Percentiles rank a stretch among this genome's conserved stretches.
Conservation (phyloP, 2,888 invertebrate genomes). For the Idaea dimidiata region DNA sequence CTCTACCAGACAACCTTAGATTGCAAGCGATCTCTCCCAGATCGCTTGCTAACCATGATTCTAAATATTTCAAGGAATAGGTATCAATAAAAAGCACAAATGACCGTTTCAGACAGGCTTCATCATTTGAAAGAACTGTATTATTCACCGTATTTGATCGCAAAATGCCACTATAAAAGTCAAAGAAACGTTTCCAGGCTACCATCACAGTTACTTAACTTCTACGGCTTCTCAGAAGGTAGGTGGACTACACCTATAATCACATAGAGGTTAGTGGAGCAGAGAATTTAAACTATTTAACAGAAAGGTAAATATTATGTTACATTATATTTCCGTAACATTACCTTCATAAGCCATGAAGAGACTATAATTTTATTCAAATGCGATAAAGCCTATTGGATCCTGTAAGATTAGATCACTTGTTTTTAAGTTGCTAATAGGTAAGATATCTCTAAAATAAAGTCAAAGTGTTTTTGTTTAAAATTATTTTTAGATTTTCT, state of each 20-base stretch:
- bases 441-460: no score
- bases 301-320: background rate
- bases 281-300: constrained; percentile 14
- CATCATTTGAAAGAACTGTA: constrained; percentile 86
- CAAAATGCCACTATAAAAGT: constrained; percentile 94
- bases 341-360: no score
- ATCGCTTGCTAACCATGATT: no score
- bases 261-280: constrained; percentile 42
- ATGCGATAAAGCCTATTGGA: no score
- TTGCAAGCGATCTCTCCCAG: no score
- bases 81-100: constrained; percentile 72
- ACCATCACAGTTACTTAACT: constrained; percentile 87
- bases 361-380: no score
- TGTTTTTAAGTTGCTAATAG: no score
- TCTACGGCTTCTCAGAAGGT: constrained; percentile 91
- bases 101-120: constrained; percentile 84
- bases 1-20: no score
- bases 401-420: no score
- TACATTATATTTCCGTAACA: background rate
- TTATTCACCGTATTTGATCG: constrained; percentile 89
- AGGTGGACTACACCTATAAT: constrained; percentile 86
- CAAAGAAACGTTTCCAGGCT: constrained; percentile 84
- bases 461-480: no score
- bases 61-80: constrained; percentile 35
- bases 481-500: no score